A percentile compares a stretch with the other conserved stretches of the same genome.
Conservation (phyloP, 2,888 invertebrate genomes). For the Anaspis maculata region DNA sequence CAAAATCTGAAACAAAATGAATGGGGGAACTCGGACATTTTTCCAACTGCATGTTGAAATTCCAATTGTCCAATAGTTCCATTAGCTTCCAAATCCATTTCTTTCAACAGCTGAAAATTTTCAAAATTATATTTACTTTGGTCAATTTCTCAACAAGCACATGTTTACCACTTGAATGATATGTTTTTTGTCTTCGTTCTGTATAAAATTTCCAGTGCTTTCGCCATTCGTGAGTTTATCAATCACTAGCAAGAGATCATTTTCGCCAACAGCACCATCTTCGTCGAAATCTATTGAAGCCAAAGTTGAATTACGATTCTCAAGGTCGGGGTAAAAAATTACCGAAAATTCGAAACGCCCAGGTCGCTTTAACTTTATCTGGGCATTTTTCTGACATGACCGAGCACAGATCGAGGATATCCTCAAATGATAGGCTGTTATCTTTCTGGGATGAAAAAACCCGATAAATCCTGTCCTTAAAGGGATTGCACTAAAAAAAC, state of each 20-base stretch:
- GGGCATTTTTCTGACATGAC: constrained; percentile 68
- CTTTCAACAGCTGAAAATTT: constrained; percentile 49
- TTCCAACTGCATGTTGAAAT: constrained; percentile 52
- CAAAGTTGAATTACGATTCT: constrained; percentile 5
- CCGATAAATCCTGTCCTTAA: constrained; percentile 59
- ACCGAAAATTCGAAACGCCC: constrained; percentile 75
- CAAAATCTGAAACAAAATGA: constrained; percentile 53
- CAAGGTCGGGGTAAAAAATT: constrained; percentile 19
- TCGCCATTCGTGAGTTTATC: constrained; percentile 44
- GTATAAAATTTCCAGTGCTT: constrained; percentile 36
- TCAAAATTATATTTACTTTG: constrained; percentile 3
- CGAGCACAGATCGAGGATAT: constrained; percentile 68
- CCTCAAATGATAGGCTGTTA: constrained; percentile 66
- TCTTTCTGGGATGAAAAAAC: constrained; percentile 67
- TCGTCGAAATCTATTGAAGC: constrained; percentile 50
- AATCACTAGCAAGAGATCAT: constrained; percentile 49
- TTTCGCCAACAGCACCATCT: constrained; percentile 51
- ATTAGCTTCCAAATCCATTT: constrained; percentile 52
- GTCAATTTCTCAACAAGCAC: too few species aligned
- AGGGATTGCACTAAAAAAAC: constrained; percentile 59
- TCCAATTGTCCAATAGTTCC: constrained; percentile 52
- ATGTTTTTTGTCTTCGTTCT: constrained; percentile 43
- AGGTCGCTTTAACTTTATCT: constrained; percentile 59
- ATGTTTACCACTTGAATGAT: constrained; percentile 52
- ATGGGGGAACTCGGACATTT: constrained; percentile 54